phyloP scores from a whole-genome alignment of 2,888 invertebrate species.

The Microctonus aethiopoides region DNA sequence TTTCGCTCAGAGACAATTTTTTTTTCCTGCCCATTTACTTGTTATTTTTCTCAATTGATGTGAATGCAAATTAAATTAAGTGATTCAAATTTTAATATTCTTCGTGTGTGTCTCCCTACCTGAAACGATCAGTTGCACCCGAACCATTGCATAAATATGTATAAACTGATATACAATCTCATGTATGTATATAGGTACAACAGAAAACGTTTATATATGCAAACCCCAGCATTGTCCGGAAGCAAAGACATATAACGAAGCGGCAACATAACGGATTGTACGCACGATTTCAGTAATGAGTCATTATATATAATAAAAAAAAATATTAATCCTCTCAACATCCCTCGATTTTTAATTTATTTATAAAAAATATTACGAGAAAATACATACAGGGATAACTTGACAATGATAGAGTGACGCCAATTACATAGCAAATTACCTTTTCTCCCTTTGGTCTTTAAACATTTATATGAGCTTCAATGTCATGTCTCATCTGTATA shows the following conservation, averaged over 20 bases:
- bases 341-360: conserved; percentile 8
- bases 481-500: conserved; percentile 13
- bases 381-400: conserved; percentile 20
- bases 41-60: too few relatives aligned
- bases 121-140: too few relatives aligned
- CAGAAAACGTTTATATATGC: not conserved
- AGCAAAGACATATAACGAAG: not conserved
- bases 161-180: not conserved
- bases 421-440: conserved; percentile 46
- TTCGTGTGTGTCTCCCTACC: too few relatives aligned
- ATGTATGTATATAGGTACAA: too few relatives aligned
- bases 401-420: conserved; percentile 24
- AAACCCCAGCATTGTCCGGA: not conserved
- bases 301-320: not conserved
- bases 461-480: conserved; percentile 20
- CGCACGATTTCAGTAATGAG: not conserved
- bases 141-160: too few relatives aligned
- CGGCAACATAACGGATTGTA: not conserved
- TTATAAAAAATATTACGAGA: not conserved
- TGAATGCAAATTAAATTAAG: too few relatives aligned
- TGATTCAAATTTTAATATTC: too few relatives aligned
- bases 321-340: not conserved
- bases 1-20: too few relatives aligned
- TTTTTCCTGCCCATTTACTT: too few relatives aligned
- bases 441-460: conserved; percentile 19